Conservation (phyloP, 2,113 vertebrate genomes). For the Lagopus leucura region DNA sequence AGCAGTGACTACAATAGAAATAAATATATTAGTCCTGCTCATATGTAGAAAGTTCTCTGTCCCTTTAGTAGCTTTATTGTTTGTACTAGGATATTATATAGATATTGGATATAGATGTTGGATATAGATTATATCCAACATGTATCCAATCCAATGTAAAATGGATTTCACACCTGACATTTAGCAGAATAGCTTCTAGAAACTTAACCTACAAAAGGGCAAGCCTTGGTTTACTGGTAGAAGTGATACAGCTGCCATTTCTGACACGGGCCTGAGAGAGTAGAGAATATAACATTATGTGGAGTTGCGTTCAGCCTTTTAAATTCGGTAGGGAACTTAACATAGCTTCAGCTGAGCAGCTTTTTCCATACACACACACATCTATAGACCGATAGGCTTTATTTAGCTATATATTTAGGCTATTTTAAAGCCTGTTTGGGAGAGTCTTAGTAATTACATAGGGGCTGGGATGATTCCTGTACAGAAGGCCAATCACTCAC, state of each 20-base stretch:
- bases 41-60: neutral
- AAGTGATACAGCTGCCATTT: neutral
- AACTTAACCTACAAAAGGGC: neutral
- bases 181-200: neutral
- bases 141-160: neutral
- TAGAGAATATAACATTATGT: neutral
- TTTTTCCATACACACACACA: neutral
- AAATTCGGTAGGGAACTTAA: neutral
- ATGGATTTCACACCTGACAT: neutral
- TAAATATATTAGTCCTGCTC: neutral
- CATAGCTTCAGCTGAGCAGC: neutral
- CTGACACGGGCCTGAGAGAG: neutral
- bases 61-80: neutral
- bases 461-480: neutral
- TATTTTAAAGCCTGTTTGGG: neutral
- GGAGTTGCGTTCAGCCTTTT: neutral
- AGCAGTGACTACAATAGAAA: neutral
- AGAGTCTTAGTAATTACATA: neutral
- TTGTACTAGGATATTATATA: neutral
- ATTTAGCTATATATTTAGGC: neutral
- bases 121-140: neutral
- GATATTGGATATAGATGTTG: too few relatives aligned
- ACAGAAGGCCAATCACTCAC: neutral
- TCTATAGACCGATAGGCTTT: neutral
- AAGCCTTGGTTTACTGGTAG: neutral